These are phyloP conservation scores for Mechanitis mazaeus DNA, from an alignment of 2,888 invertebrate species.

Conservation along the genomic window DNA sequence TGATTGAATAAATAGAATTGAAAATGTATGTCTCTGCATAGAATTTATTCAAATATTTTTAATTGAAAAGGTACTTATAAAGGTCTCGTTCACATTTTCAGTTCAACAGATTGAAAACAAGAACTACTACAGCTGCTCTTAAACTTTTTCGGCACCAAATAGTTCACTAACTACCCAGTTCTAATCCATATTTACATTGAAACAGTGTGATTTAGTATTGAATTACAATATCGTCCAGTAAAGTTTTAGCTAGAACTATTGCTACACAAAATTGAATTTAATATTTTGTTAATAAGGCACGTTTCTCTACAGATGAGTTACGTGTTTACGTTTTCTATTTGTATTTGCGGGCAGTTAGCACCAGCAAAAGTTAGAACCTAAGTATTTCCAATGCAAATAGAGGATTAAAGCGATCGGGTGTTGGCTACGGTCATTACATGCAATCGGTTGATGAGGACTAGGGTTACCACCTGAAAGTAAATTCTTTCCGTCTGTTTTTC, in stretches of 20 bases:
- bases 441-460: conserved; percentile 26
- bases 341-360: conserved; percentile 25
- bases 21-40: too few species aligned
- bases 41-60: too few species aligned
- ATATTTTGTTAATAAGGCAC: conserved; percentile 1
- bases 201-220: conserved; percentile 24
- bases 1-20: too few species aligned
- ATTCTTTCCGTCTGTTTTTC: background rate
- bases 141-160: conserved; percentile 20
- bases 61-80: too few species aligned
- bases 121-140: background rate
- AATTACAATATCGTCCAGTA: conserved; percentile 17
- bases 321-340: conserved; percentile 16
- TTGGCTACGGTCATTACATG: conserved; percentile 21
- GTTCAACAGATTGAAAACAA: background rate
- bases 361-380: conserved; percentile 28
- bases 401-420: conserved; percentile 27
- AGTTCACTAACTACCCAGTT: conserved; percentile 24
- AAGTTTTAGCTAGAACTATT: conserved; percentile 16
- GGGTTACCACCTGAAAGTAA: conserved; percentile 14
- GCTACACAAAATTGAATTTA: background rate
- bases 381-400: conserved; percentile 32
- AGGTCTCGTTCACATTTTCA: too few species aligned
- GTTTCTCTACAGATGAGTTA: background rate
- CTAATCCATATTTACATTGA: conserved; percentile 25